Base-by-base conservation (phyloP, 2,797 vertebrate genomes). In the Urophycis tenuis region DNA sequence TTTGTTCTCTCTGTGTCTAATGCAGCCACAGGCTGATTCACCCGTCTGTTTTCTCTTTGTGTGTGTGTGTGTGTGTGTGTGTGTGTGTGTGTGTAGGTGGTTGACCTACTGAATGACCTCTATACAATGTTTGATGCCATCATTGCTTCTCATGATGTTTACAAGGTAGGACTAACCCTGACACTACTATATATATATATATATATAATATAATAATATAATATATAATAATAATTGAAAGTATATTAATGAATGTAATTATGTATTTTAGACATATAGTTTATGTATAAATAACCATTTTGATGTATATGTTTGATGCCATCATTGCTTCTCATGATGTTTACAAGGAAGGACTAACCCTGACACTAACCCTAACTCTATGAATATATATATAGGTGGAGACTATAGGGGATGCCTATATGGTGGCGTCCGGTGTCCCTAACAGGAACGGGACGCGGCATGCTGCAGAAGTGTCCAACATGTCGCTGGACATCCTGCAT, bases 81-180 rank as follows among this genome's bases (percentile, higher is more conserved):
- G n/a, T n/a, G n/a, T n/a, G n/a, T n/a, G n/a, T n/a, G n/a, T n/a
- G 41, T 78, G 10, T 17, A 92, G 89, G 96, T 97, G 31, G 95
- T 97, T 0, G 95, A 97, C 45, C 91, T 97, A 2, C 94, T 96
- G 30, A 96, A 96, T 0, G 95, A 96, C 81, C 94, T 97, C 19
- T 97, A 97, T 87, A 96, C 95, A 0, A 92, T 94, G 85, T 97
- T 97, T 3, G 96, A 97, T n/a, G 95, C 95, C 90, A 67, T n/a
- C n/a, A n/a, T n/a, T n/a, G n/a, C n/a, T n/a, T n/a, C n/a, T n/a
- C n/a, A n/a, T n/a, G n/a, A n/a, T n/a, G n/a, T n/a, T n/a, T n/a
- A n/a, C n/a, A n/a, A n/a, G n/a, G n/a, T n/a, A n/a, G n/a, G n/a
- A n/a, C n/a, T n/a, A n/a, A n/a, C n/a, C n/a, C n/a, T n/a, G n/a